Conservation (phyloP, 1,140 invertebrate species). For the Ridgeia piscesae region DNA sequence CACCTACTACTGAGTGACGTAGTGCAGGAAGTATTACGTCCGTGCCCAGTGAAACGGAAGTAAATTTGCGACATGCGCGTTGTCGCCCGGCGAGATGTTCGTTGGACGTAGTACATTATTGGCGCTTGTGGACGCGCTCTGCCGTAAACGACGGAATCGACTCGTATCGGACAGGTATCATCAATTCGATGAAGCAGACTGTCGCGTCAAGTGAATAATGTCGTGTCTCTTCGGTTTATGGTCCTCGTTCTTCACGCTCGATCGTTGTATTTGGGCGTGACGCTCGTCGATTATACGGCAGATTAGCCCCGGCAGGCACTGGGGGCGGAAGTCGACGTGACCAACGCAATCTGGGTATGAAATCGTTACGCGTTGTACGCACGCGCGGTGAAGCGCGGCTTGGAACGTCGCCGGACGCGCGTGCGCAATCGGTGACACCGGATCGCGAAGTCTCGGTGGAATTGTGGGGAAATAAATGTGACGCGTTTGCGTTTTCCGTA, state of each 20-base stretch:
- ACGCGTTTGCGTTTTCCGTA: background rate
- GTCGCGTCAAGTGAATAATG: background rate
- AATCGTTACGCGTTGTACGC: background rate
- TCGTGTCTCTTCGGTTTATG: background rate
- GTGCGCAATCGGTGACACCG: background rate
- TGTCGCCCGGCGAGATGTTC: background rate
- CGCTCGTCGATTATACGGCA: background rate
- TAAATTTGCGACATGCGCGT: background rate
- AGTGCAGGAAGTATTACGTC: too few species aligned
- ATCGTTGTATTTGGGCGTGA: background rate
- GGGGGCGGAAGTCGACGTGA: background rate
- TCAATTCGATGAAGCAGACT: background rate
- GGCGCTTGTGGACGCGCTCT: background rate
- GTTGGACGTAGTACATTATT: background rate
- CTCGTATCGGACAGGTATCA: background rate
- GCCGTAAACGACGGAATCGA: background rate
- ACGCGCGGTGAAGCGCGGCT: background rate
- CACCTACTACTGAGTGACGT: background rate
- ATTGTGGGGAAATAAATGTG: background rate
- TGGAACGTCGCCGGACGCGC: background rate
- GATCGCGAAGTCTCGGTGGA: background rate
- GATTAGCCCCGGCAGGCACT: background rate
- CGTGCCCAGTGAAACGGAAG: too few species aligned
- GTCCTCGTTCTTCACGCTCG: background rate
- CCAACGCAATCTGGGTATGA: constrained; percentile 3